Conservation (phyloP, 2,888 invertebrate genomes). For the Eulithis prunata region DNA sequence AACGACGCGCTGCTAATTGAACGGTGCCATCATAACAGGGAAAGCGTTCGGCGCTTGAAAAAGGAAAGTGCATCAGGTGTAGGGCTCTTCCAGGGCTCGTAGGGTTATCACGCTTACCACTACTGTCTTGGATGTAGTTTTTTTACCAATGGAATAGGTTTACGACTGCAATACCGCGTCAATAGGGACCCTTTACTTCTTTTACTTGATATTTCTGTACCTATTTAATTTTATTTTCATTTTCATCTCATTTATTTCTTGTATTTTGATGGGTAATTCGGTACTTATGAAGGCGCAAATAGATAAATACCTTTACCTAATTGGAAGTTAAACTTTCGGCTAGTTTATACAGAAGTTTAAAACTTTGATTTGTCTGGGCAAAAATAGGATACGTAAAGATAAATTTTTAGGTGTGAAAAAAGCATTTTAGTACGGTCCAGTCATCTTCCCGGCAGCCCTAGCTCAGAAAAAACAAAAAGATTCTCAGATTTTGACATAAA, state of each 20-base stretch:
- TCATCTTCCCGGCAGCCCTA: conserved; percentile 2
- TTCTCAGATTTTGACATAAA: neutral
- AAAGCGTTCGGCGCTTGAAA: conserved; percentile 69
- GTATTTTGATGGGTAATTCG: no score
- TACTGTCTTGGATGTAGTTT: no score
- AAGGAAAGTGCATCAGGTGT: conserved; percentile 79
- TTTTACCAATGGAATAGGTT: no score
- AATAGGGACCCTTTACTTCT: no score
- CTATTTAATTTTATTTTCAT: no score
- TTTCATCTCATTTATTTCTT: no score
- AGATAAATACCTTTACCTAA: no score
- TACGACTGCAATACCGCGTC: no score
- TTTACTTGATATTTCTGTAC: no score
- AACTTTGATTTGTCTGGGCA: neutral
- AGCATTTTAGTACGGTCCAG: neutral
- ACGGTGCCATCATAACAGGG: conserved; percentile 45
- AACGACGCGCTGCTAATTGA: conserved; percentile 19
- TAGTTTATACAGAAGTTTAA: neutral
- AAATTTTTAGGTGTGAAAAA: neutral
- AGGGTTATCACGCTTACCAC: conserved; percentile 8
- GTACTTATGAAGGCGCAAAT: no score
- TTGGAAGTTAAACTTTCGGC: neutral
- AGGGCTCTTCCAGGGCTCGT: conserved; percentile 33
- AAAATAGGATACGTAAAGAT: neutral
- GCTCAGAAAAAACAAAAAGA: no score